phyloP scores from a whole-genome alignment of 2,888 invertebrate genomes.

The Drosophila mulleri region DNA sequence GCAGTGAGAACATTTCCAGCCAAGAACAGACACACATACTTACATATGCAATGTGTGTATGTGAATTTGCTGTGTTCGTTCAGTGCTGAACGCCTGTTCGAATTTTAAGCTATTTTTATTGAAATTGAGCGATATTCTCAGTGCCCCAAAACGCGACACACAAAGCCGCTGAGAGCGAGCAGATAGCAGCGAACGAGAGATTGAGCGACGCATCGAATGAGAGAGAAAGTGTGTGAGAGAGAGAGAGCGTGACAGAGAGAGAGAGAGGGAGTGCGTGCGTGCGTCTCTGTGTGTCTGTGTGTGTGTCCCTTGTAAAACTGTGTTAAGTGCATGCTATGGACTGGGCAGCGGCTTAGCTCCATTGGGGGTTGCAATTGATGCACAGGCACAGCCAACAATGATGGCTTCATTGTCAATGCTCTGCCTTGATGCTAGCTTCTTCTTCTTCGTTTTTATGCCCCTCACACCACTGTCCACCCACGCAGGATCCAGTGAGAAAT shows the following conservation, averaged over 20 bases:
- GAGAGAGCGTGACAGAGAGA: slow-evolving; percentile 10
- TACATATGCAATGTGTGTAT: slow-evolving; percentile 6
- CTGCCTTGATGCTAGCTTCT: slow-evolving; percentile 9
- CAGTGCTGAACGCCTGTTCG: slow-evolving; percentile 72
- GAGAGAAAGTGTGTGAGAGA: slow-evolving; percentile 23
- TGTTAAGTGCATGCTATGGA: slow-evolving; percentile 67
- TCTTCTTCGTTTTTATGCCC: background rate
- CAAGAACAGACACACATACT: slow-evolving; percentile 12
- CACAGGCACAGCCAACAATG: slow-evolving; percentile 51
- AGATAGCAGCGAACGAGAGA: slow-evolving; percentile 22
- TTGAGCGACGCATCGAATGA: slow-evolving; percentile 13
- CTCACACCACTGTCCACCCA: slow-evolving; percentile 18
- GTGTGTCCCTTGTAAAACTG: slow-evolving; percentile 56
- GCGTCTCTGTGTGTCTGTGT: background rate
- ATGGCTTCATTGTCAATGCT: slow-evolving; percentile 69
- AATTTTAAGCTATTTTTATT: slow-evolving; percentile 81
- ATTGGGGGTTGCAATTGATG: slow-evolving; percentile 58
- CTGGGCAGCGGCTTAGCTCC: slow-evolving; percentile 42
- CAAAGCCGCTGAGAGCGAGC: slow-evolving; percentile 39
- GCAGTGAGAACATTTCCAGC: slow-evolving; percentile 42
- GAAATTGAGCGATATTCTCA: slow-evolving; percentile 77
- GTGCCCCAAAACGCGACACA: slow-evolving; percentile 44
- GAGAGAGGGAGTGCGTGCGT: slow-evolving; percentile 11
- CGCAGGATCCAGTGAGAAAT: slow-evolving; percentile 23
- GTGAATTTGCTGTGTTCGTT: slow-evolving; percentile 32